Evolutionary conservation across 1,140 invertebrate species (phyloP), one percentile per base, ranked within the genome.

Genomic region (Sitodiplosis mosellana): DNA sequence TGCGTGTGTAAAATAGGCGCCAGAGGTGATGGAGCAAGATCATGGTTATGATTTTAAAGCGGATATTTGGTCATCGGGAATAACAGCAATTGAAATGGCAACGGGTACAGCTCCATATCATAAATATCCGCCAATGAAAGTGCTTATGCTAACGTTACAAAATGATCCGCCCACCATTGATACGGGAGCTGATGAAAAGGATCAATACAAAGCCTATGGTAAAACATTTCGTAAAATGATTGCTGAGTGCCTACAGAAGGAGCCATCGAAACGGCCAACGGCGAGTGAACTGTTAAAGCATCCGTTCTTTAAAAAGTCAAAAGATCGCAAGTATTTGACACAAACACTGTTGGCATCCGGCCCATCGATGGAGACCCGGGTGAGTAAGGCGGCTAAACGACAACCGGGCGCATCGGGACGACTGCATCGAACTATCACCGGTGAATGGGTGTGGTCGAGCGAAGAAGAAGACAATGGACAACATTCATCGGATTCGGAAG

Each of bases 11-110:
- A 27, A 27, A 27, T 27, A 27, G 27, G 94, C 94, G n/a, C 94
- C 94, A 11, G 95, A 99, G 74, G 92, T 98, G 50, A 97, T 97
- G 92, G 91, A 98, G 71, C 91, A 96, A 83, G 90, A 96, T 59
- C 89, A 92, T 63, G 95, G 95, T 0, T 98, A 98, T 62, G 93
- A 97, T 66, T 97, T 93, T 66, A 98, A 98, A 69, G 95, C 94
- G n/a, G 95, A 99, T 60, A 98, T 99, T 52, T 99, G 95, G 95
- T 96, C 91, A 21, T 86, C 99, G 66, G 95, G 95, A 21, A 99
- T 99, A 49, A 97, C 94, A 0, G 93, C 93, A 0, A 97, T 99
- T 55, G 95, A 99, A 71, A 83, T 99, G 78, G 94, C 94, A 0
- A 96, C 93, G 8, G 95, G 95, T 12, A 95, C 92, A 10, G 94